Evolutionary conservation across 2,113 vertebrate genomes (phyloP), one percentile per base, ranked within the genome.

Genomic region (Erythrolamprus reginae): DNA sequence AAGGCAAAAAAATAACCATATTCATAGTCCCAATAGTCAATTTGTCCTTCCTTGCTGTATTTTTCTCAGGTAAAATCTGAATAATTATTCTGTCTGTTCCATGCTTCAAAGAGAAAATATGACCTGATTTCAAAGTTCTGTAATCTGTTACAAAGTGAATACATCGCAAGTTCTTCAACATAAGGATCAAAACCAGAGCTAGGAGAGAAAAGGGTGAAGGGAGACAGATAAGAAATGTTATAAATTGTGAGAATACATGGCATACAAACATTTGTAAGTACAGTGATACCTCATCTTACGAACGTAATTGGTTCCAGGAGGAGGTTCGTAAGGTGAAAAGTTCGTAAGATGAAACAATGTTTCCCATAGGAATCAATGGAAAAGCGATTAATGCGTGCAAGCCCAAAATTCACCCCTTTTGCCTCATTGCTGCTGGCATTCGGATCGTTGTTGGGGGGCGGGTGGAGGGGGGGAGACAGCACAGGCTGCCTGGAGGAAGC

Each of bases 141-240:
- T n/a, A 92, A 90, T 89, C 47, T 56, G 84, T 70, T 86, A 21
- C 82, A 92, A 87, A 88, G 23, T 86, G 90, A 53, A 88, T 88
- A 10, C 85, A 9, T 77, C 45, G 51, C 19, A 47, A 58, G 24
- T 93, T 95, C 95, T 94, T 97, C 96, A 97, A 55, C 95, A 95
- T 23, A 93, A 96, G 5, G 95, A 92, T 91, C 95, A 90, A 38
- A 98, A 96, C 98, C 98, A 98, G 45, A 96, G 96, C 98, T 98
- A 65, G 21, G 94, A 77, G 33, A 38, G 70, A 77, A 77, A 77
- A 94, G 56, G 84, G 94, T 65, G 56, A 61, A 61, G 61, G 83
- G 88, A 89, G 42, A 82, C 28, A 38, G 82, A 93, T 87, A 10
- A 70, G 28, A 70, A 24, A 24, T 65, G 12, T 91, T 42, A 82